Percentiles rank a stretch among this genome's conserved stretches.
Evolutionary conservation across 2,113 vertebrate species (phyloP).

Genomic region (Benitochromis conjunctus): DNA sequence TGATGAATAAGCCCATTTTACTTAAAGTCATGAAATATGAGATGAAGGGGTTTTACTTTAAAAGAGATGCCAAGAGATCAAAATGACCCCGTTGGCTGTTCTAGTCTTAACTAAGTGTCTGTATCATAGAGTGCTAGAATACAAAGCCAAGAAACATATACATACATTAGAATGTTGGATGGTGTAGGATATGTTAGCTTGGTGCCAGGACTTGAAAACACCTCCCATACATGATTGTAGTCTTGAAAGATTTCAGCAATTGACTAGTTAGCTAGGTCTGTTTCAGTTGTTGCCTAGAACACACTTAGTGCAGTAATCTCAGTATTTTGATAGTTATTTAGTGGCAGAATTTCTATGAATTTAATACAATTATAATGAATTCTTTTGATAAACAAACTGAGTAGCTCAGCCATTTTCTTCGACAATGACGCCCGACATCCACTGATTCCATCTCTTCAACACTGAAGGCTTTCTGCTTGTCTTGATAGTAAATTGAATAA

Average conservation of each 20-base stretch:
- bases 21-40: background rate
- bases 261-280: background rate
- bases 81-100: background rate
- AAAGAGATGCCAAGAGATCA: background rate
- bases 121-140: background rate
- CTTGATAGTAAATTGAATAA: background rate
- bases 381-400: background rate
- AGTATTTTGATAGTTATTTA: background rate
- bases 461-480: background rate
- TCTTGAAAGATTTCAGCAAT: background rate
- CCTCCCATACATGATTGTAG: background rate
- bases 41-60: background rate
- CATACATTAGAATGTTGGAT: background rate
- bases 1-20: background rate
- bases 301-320: background rate
- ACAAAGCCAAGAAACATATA: background rate
- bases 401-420: background rate
- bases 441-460: background rate
- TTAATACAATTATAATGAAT: background rate
- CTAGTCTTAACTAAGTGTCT: background rate
- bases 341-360: background rate
- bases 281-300: background rate
- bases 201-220: background rate
- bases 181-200: background rate
- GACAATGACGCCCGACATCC: background rate